Evolutionary conservation across 1,140 invertebrate species (phyloP).

Genomic region (Globodera rostochiensis): DNA sequence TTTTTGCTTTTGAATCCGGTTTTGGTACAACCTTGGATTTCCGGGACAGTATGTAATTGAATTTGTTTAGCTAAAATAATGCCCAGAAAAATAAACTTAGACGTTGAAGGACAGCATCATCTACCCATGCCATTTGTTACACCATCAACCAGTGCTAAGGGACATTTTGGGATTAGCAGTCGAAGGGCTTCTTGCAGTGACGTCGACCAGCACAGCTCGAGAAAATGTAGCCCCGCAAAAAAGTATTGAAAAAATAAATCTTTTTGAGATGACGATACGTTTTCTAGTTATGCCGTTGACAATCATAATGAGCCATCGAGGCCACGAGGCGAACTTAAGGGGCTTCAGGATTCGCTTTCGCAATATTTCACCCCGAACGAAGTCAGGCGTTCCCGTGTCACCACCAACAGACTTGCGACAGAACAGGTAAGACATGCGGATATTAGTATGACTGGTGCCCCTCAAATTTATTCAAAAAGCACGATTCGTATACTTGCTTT

Average conservation of each 20-base stretch:
- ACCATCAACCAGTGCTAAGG: neutral
- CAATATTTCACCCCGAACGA: slow-evolving; percentile 66
- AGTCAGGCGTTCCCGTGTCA: slow-evolving; percentile 62
- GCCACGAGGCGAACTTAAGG: slow-evolving; percentile 29
- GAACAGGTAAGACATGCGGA: slow-evolving; percentile 7
- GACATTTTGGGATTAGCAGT: neutral
- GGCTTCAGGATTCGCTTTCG: slow-evolving; percentile 60
- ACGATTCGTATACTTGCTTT: no score
- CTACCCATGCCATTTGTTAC: neutral
- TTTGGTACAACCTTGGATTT: no score
- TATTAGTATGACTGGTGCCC: no score
- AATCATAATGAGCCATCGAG: neutral
- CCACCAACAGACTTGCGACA: neutral
- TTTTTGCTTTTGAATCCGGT: no score
- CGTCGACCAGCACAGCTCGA: neutral
- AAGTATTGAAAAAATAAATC: neutral
- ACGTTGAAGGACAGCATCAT: neutral
- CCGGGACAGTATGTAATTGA: no score
- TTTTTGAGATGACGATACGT: neutral
- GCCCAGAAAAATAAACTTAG: neutral
- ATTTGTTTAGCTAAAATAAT: neutral
- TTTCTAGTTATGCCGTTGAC: neutral
- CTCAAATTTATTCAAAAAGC: no score
- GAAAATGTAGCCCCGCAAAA: neutral
- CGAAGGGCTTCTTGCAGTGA: neutral